Conservation (phyloP, 2,797 vertebrate species). For the Liparis tanakae region DNA sequence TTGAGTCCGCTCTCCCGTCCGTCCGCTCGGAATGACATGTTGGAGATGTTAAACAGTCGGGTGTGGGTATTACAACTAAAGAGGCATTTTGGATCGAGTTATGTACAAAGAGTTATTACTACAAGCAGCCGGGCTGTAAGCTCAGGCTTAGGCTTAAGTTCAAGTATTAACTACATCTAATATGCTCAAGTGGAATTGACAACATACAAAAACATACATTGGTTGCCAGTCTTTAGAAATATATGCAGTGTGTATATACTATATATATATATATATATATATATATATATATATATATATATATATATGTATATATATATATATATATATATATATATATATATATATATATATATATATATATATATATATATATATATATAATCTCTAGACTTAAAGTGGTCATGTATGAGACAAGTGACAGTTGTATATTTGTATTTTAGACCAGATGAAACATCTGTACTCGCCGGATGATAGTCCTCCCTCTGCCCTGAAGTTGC, state of each 20-base stretch:
- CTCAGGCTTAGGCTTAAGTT: slow-evolving; percentile 80
- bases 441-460: slow-evolving; percentile 43
- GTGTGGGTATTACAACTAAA: slow-evolving; percentile 81
- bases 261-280: too few relatives aligned
- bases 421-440: slow-evolving; percentile 30
- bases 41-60: slow-evolving; percentile 86
- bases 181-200: slow-evolving; percentile 67
- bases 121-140: slow-evolving; percentile 71
- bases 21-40: slow-evolving; percentile 83
- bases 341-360: too few relatives aligned
- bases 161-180: slow-evolving; percentile 74
- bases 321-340: too few relatives aligned
- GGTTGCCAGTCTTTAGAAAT: slow-evolving; percentile 44
- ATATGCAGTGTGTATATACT: slow-evolving; percentile 11
- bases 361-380: background rate
- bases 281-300: too few relatives aligned
- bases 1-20: slow-evolving; percentile 74
- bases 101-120: slow-evolving; percentile 78
- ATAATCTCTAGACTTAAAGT: slow-evolving; percentile 52
- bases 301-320: too few relatives aligned
- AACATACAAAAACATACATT: slow-evolving; percentile 61
- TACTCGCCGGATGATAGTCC: background rate
- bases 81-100: slow-evolving; percentile 78
- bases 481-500: slow-evolving; percentile 14
- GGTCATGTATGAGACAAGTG: slow-evolving; percentile 34